Evolutionary conservation across 35 echinoderm and acorn worm species (phyloP).

Genomic region (Apostichopus japonicus): DNA sequence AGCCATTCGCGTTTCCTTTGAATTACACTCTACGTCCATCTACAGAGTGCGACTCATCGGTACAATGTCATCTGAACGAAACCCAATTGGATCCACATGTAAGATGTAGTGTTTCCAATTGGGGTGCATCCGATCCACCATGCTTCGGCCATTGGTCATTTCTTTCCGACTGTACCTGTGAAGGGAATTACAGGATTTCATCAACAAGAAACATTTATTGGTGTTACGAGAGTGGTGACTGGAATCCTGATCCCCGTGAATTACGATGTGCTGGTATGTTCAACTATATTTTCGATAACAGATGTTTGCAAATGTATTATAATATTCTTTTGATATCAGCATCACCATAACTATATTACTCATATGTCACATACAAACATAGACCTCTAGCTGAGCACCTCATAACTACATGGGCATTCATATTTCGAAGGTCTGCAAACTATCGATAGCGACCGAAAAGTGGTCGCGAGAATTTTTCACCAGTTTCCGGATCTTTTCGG

Average conservation of each 20-base stretch:
- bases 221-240: background rate
- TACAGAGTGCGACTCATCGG: background rate
- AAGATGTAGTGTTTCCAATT: background rate
- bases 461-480: too few relatives aligned
- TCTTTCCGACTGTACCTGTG: background rate
- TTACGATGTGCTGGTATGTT: background rate
- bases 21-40: background rate
- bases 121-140: constrained; percentile 8
- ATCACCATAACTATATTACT: too few relatives aligned
- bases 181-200: constrained; percentile 3
- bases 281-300: too few relatives aligned
- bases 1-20: too few relatives aligned
- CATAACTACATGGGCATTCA: too few relatives aligned
- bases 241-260: background rate
- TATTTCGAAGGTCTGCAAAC: too few relatives aligned
- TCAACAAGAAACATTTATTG: background rate
- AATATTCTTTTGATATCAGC: too few relatives aligned
- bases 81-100: background rate
- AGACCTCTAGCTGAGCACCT: too few relatives aligned
- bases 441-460: too few relatives aligned
- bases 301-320: too few relatives aligned
- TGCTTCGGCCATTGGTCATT: constrained; percentile 1
- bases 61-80: constrained; percentile 1
- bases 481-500: too few relatives aligned
- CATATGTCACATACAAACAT: too few relatives aligned